phyloP scores from a whole-genome alignment of 2,797 vertebrate genomes.

The Typhlichthys eigenmanni region DNA sequence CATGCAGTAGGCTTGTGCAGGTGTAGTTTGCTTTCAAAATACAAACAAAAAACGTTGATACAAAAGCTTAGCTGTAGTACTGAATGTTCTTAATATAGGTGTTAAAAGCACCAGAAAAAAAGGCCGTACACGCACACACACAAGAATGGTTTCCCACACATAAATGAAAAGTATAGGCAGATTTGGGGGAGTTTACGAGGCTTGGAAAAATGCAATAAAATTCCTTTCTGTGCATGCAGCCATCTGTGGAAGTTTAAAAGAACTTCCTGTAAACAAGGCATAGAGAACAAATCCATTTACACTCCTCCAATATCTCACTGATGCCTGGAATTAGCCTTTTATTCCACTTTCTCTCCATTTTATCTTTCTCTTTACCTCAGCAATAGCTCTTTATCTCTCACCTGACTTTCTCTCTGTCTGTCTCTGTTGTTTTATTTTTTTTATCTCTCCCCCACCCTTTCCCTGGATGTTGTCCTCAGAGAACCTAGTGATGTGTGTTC shows the following conservation, averaged over 20 bases:
- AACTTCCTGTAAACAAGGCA: conserved; percentile 82
- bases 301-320: conserved; percentile 48
- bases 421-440: conserved; percentile 4
- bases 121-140: conserved; percentile 12
- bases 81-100: too few species aligned
- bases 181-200: conserved; percentile 69
- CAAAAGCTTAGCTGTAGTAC: too few species aligned
- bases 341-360: conserved; percentile 59
- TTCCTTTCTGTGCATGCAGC: conserved; percentile 74
- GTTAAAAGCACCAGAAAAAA: neutral
- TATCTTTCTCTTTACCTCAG: conserved; percentile 28
- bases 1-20: too few species aligned
- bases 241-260: conserved; percentile 77
- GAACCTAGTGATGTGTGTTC: conserved; percentile 2
- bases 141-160: conserved; percentile 73
- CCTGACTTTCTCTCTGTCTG: conserved; percentile 23
- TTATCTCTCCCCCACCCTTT: conserved; percentile 2
- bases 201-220: conserved; percentile 82
- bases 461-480: conserved; percentile 12
- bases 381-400: conserved; percentile 18
- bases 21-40: too few species aligned
- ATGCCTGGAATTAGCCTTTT: conserved; percentile 59
- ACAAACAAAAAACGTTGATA: too few species aligned
- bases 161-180: conserved; percentile 68
- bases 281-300: conserved; percentile 76